Base-by-base conservation (phyloP, 2,797 vertebrate genomes). In the Chaetodon trifasciatus region DNA sequence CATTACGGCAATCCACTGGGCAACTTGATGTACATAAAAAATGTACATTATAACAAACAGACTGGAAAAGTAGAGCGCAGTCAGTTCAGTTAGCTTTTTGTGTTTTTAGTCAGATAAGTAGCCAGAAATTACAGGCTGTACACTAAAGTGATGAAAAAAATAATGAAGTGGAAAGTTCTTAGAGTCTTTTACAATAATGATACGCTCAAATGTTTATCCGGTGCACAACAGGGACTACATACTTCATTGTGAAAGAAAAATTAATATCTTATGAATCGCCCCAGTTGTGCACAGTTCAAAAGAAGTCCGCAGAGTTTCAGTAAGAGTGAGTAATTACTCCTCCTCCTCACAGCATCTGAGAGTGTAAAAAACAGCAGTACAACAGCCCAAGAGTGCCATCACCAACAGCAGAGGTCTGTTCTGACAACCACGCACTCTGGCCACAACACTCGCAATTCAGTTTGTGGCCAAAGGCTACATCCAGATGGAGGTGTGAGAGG, bases 331-430 rank as follows among this genome's bases (percentile, higher is more conserved):
- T 55, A 55, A 52, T 76, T 44, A 44, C 13, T 47, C 52, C 66
- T 83, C 71, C 83, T 68, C 78, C 78, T 86, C 85, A 82, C 23
- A 74, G 85, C 81, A 82, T 79, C 77, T 85, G 70, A 58, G 47
- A 49, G 39, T 50, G 49, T 17, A 71, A 71, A 64, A 84, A 82
- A 62, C 60, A 82, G 79, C 79, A 52, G 15, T 35, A 23, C 60
- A 65, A 65, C 70, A 69, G 52, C 61, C 49, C 69, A 4, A 62
- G 74, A 82, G 74, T 71, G 32, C 49, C 69, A 53, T 63, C 65
- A 57, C 37, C 44, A 37, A 53, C 78, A 81, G 66, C 55, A 24
- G 53, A 74, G 42, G 42, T 75, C 62, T 68, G 67, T 79, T 71
- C 28, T 61, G 72, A 75, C 65, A 53, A 69, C 74, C 23, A 55